These are phyloP conservation scores for Eilema depressum DNA, from an alignment of 2,888 invertebrate species.

Conservation along the genomic window DNA sequence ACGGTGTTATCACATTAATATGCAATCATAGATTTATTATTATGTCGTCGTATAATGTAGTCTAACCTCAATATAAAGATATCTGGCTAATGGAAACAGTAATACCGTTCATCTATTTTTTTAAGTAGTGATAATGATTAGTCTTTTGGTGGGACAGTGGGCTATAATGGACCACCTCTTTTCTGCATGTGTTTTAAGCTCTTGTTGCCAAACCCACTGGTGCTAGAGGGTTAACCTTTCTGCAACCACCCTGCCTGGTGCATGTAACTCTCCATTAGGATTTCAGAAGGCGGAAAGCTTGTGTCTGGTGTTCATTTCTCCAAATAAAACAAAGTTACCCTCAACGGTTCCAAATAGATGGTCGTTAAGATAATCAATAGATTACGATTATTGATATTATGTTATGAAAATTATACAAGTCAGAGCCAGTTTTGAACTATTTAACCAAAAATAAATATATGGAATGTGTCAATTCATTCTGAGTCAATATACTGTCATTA, in stretches of 20 bases:
- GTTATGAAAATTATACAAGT: neutral
- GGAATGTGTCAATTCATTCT: constrained; percentile 11
- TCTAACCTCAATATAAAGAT: neutral
- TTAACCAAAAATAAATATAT: neutral
- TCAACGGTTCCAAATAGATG: neutral
- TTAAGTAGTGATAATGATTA: neutral
- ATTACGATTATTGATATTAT: neutral
- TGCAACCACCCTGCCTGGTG: neutral
- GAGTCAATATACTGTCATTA: constrained; percentile 19
- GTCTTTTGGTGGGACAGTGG: neutral
- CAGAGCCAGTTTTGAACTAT: constrained; percentile 1
- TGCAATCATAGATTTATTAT: neutral
- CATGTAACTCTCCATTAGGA: neutral
- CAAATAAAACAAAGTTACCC: neutral
- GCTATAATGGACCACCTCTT: neutral
- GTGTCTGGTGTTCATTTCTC: neutral
- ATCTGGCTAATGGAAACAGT: neutral
- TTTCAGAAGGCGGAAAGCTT: neutral
- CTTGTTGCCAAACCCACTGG: neutral
- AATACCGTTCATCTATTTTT: constrained; percentile 1
- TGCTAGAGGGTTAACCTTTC: neutral
- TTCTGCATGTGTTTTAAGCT: neutral
- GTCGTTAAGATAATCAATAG: neutral
- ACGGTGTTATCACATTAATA: neutral
- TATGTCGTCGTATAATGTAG: neutral